Base-by-base conservation (phyloP, 2,888 invertebrate species). In the Leucophenga montana region DNA sequence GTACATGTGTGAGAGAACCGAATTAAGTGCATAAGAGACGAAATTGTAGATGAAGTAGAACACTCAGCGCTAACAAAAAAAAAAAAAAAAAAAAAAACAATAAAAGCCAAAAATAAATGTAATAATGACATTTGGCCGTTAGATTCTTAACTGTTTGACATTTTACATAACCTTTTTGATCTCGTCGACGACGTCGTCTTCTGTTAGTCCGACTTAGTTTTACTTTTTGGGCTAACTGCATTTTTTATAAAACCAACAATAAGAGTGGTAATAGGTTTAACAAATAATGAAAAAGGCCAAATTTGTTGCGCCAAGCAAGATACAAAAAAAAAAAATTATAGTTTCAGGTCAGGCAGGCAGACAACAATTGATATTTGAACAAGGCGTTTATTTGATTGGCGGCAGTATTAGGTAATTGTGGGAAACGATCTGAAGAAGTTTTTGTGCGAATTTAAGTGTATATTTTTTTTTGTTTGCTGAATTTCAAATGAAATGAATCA, bases 91-190 rank as follows among this genome's bases (percentile, higher is more conserved):
- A 46, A 44, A 61, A 67, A 80, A 77, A 79, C 84, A 75, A 82
- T 81, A 84, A 84, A 81, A 78, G 78, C 74, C 74, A 14, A 78
- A 75, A 84, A 81, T 82, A 84, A 84, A 81, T 84, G 82, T 84
- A 84, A 82, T 84, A 83, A 82, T 80, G 84, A 80, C 85, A 83
- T 84, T 82, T 78, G 76, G 78, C 87, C 85, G 85, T 87, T 87
- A 84, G 82, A 81, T 83, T 85, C 79, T 84, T 87, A 87, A 85
- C 85, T 86, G 84, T 86, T 79, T 85, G 85, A 87, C 87, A 87
- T 86, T 86, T 86, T 84, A 85, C 84, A 84, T 85, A 87, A 86
- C 86, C 86, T 86, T 86, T 79, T 85, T 79, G 78, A 39, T 57
- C 18, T 66, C 14, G 27, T 65, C 16, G 44, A n/a, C 53, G 33